A percentile compares a stretch with the other conserved stretches of the same genome.
phyloP scores from a whole-genome alignment of 1,140 invertebrate genomes.

The Drosophila pandora region DNA sequence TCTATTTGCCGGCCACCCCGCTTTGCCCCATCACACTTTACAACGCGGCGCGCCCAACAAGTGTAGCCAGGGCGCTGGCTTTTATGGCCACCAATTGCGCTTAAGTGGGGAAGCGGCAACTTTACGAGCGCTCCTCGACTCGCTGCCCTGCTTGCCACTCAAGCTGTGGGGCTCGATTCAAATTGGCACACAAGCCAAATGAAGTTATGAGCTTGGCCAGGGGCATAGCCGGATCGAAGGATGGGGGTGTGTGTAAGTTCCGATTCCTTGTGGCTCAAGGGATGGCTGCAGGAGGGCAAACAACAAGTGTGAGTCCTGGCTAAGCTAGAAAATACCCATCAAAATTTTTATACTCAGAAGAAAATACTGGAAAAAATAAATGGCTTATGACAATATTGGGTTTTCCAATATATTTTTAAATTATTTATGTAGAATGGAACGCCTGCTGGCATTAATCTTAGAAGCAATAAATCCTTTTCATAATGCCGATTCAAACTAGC shows the following conservation, averaged over 20 bases:
- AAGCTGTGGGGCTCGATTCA: constrained; percentile 57
- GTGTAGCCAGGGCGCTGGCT: constrained; percentile 30
- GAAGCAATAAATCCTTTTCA: not conserved
- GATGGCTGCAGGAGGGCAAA: constrained; percentile 23
- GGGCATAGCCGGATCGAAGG: not conserved
- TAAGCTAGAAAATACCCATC: not conserved
- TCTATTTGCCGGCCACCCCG: constrained; percentile 22
- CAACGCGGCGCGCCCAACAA: constrained; percentile 4
- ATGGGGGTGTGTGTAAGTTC: not conserved
- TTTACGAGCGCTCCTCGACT: constrained; percentile 66
- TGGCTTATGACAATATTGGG: not conserved
- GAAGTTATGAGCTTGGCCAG: constrained; percentile 54
- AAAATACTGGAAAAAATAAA: not conserved
- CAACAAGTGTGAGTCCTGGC: constrained; percentile 25
- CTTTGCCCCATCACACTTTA: not conserved
- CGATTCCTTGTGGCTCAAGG: constrained; percentile 14
- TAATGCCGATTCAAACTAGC: too few relatives aligned
- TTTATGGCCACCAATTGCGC: constrained; percentile 80
- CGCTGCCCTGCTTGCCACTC: constrained; percentile 18
- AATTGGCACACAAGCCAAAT: constrained; percentile 77
- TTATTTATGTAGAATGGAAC: too few relatives aligned
- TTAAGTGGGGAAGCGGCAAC: constrained; percentile 69
- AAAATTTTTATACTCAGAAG: not conserved
- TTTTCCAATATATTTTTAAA: too few relatives aligned
- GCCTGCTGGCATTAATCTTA: not conserved